Evolutionary conservation across 2,113 vertebrate species (phyloP), one percentile per base, ranked within the genome.

Genomic region (Noctilio leporinus): DNA sequence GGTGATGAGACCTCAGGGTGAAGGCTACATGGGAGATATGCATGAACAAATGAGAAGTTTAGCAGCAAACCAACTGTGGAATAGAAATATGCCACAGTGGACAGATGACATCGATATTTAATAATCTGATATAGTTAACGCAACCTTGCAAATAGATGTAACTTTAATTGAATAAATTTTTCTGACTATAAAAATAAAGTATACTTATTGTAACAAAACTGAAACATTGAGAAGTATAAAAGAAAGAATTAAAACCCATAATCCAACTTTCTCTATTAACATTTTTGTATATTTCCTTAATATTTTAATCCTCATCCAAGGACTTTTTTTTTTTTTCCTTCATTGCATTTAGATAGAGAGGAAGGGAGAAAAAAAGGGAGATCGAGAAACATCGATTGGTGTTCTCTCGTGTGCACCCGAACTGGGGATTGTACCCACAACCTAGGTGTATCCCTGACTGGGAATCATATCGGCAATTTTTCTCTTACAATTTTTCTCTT

Each of bases 131-230:
- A 0, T 4, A 55, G 85, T 93, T 47, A 92, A 83, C 47, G 35
- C 11, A 28, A 24, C 57, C 85, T 93, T 80, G 76, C 75, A 86
- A 62, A 67, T 22, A 89, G 62, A 69, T n/a, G 51, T n/a, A 65
- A 86, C 24, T 86, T 82, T 85, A 45, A 86, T 38, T 65, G 85
- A 69, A 55, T 38, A 43, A 10, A 86, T 85, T 83, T 90, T 91
- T 85, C 85, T 91, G 82, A 85, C 70, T 57, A 81, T 91, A 91
- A 93, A 96, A 95, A n/a, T 77, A 75, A 94, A 93, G 35, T 16
- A 38, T 22, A 35, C 38, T 87, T 84, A 47, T 40, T 89, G 72
- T 38, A 20, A 75, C n/a, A 59, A 93, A 87, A 90, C 51, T 0
- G 38, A 93, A 96, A 73, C 51, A 69, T 11, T 82, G 53, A 93